A percentile compares a stretch with the other conserved stretches of the same genome.
phyloP scores from a whole-genome alignment of 2,113 vertebrate species.

The Psilopsiagon aurifrons region DNA sequence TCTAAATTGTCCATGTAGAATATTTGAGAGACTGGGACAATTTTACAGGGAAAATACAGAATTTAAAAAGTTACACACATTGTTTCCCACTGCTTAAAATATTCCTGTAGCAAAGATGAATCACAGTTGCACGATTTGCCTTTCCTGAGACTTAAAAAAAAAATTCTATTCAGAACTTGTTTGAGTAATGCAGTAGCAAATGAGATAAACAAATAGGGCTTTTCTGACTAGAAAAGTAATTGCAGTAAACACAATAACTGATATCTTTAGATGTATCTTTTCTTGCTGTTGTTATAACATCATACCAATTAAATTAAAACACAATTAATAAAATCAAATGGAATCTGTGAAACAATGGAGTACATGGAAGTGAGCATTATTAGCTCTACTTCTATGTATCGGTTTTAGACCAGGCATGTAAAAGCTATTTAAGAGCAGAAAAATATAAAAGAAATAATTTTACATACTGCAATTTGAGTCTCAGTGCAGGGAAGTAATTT shows the following conservation, averaged over 20 bases:
- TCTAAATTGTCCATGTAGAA: not conserved
- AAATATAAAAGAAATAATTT: not conserved
- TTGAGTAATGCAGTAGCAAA: not conserved
- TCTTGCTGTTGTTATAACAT: not conserved
- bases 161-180: not conserved
- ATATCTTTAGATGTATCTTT: not conserved
- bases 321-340: not conserved
- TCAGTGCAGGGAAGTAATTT: not conserved
- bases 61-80: not conserved
- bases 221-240: not conserved
- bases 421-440: not conserved
- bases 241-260: not conserved
- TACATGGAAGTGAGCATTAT: not conserved
- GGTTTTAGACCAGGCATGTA: not conserved
- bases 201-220: accelerated
- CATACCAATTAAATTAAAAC: not conserved
- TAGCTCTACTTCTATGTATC: not conserved
- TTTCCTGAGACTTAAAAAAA: not conserved
- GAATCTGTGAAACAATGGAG: not conserved
- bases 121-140: not conserved
- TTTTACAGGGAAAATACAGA: not conserved
- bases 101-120: not conserved
- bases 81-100: not conserved
- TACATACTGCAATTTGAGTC: not conserved
- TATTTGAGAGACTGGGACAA: not conserved